Conservation (phyloP, 1,140 invertebrate genomes). For the Pteromalus puparum region DNA sequence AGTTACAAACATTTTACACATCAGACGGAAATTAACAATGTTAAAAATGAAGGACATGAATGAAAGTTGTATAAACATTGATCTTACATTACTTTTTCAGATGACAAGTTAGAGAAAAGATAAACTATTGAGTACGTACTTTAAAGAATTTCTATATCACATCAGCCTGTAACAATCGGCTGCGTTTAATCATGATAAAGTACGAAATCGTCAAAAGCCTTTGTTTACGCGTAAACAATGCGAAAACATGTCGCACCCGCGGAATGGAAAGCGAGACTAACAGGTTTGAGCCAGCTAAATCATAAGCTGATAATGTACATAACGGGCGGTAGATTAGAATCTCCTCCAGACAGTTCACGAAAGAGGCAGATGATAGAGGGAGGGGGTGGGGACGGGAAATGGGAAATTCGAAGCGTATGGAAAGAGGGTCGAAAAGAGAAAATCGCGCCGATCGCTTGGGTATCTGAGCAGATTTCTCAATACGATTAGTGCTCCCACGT, state of each 20-base stretch:
- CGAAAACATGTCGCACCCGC: background rate
- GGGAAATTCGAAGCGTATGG: constrained; percentile 33
- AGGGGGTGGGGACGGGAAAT: constrained; percentile 51
- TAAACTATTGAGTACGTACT: too few relatives aligned
- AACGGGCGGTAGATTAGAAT: constrained; percentile 60
- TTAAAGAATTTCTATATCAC: background rate
- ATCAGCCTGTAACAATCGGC: background rate
- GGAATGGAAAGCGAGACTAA: constrained; percentile 52
- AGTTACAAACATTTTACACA: too few relatives aligned
- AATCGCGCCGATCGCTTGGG: background rate
- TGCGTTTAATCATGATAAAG: background rate
- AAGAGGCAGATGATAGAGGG: constrained; percentile 74
- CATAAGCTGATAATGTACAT: constrained; percentile 59
- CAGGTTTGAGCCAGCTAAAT: constrained; percentile 72
- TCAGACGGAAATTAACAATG: too few relatives aligned
- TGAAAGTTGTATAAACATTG: too few relatives aligned
- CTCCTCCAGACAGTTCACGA: constrained; percentile 76
- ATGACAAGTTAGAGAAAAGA: too few relatives aligned
- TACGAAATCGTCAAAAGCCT: background rate
- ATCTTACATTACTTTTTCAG: too few relatives aligned
- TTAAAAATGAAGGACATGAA: too few relatives aligned
- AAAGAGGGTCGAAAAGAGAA: constrained; percentile 3
- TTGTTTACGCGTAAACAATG: background rate
- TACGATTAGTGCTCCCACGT: background rate
- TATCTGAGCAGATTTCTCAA: constrained; percentile 32